A percentile compares a stretch with the other conserved stretches of the same genome.
These are phyloP conservation scores for Brenthis daphne DNA, from an alignment of 2,888 invertebrate species.

Conservation along the genomic window DNA sequence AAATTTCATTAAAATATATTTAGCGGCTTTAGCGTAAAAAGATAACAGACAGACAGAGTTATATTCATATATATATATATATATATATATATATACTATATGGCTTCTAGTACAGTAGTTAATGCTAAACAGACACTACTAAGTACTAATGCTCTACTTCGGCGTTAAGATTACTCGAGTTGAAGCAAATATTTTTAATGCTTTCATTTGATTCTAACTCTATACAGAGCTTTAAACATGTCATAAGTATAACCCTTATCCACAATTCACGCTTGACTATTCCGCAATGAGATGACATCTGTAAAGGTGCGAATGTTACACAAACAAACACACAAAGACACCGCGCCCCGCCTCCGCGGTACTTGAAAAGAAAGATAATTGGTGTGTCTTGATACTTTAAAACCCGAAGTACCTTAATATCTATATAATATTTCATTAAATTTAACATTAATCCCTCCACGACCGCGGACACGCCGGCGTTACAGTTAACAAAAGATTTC, in stretches of 20 bases:
- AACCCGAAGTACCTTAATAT: not conserved
- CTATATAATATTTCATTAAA: no score
- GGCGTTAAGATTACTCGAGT: no score
- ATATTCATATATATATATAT: not conserved
- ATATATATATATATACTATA: not conserved
- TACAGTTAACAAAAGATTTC: no score
- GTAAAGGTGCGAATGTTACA: constrained; percentile 46
- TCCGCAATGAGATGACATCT: constrained; percentile 34
- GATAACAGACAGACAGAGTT: no score
- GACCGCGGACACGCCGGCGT: no score
- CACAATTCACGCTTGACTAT: constrained; percentile 33
- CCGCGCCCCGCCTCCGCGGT: constrained; percentile 56
- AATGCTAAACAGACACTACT: no score
- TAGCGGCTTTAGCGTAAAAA: not conserved
- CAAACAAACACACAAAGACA: constrained; percentile 54
- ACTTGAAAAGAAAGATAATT: constrained; percentile 19
- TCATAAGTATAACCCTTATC: constrained; percentile 33
- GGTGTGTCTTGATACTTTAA: constrained; percentile 28
- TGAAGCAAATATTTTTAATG: constrained; percentile 6
- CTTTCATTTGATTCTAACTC: no score
- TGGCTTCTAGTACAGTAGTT: no score
- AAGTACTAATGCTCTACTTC: no score
- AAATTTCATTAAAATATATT: not conserved
- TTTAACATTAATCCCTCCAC: no score
- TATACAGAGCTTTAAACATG: not conserved